Base-by-base conservation (phyloP, 2,113 vertebrate genomes). In the Mesitornis unicolor region DNA sequence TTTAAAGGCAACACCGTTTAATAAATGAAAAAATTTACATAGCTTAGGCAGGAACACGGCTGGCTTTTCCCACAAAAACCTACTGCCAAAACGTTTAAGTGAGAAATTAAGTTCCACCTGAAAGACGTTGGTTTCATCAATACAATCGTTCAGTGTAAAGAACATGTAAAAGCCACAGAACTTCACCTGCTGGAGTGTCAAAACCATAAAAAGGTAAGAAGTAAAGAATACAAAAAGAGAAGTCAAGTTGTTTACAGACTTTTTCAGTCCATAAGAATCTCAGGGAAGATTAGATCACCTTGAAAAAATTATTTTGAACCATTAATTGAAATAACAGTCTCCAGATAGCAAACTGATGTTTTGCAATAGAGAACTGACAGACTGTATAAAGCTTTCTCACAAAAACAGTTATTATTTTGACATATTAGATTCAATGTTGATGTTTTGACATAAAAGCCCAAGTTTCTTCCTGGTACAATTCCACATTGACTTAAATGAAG, bases 331-430 rank as follows among this genome's bases (percentile, higher is more conserved):
- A 43, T 73, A 94, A 70, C n/a, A 36, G 13, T 65, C 22, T 93
- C 35, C 35, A 77, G 19, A 81, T 8, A 42, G 33, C 47, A 57
- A 64, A 45, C 33, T 85, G 59, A 78, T 64, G 28, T 79, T 91
- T 92, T 82, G 38, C 65, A 93, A 67, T 73, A 75, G 5, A 74
- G 67, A 88, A n/a, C 28, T 73, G 50, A 87, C 75, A 89, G 70
- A 82, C 5, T 53, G 28, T 56, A 74, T 63, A 87, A 89, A 90
- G 19, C 24, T 53, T 80, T 26, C 65, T 88, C 15, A 42, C 21
- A 76, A 61, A 90, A 94, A 20, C 43, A 70, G 53, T 78, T 78
- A 84, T 78, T 89, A 80, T n/a, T 92, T 80, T 77, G 80, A 92
- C 94, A 70, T 59, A 45, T 7, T 26, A 84, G 16, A 71, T 54